These are phyloP conservation scores for Megamerina dolium DNA, from an alignment of 2,888 invertebrate genomes.

Conservation along the genomic window DNA sequence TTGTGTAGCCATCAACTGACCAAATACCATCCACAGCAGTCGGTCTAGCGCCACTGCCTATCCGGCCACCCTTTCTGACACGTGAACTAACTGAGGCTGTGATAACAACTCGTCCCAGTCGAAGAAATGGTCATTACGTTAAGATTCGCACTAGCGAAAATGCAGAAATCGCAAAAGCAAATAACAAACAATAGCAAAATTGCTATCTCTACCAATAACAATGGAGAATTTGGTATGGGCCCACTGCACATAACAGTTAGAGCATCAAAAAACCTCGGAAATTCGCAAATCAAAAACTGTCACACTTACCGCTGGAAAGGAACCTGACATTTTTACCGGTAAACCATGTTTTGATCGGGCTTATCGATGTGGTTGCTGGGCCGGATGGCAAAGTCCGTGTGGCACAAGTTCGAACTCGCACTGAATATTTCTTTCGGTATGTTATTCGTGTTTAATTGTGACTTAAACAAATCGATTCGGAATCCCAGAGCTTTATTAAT, in stretches of 20 bases:
- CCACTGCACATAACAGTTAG: constrained; percentile 20
- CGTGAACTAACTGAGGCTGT: constrained; percentile 47
- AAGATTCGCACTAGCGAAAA: constrained; percentile 16
- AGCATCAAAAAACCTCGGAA: constrained; percentile 32
- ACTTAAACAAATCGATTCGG: no score
- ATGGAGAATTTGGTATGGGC: constrained; percentile 26
- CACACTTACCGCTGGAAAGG: no score
- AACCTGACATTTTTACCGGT: no score
- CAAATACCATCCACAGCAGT: constrained; percentile 16
- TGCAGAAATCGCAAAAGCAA: constrained; percentile 20
- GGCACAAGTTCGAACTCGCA: no score
- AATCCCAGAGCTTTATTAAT: no score
- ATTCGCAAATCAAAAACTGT: no score
- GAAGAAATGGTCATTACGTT: constrained; percentile 40
- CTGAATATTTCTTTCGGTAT: no score
- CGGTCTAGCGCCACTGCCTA: constrained; percentile 20
- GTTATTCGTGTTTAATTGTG: no score
- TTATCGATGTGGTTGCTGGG: no score
- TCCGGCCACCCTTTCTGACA: constrained; percentile 33
- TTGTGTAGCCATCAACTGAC: constrained; percentile 14
- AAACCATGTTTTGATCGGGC: no score
- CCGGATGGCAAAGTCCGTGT: no score
- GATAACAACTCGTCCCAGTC: constrained; percentile 45
- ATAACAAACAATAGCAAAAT: no score
- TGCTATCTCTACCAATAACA: constrained; percentile 39